Percentiles rank a stretch among this genome's conserved stretches.
These are phyloP conservation scores for Tridacna crocea DNA, from an alignment of 2,888 invertebrate species.

Conservation along the genomic window DNA sequence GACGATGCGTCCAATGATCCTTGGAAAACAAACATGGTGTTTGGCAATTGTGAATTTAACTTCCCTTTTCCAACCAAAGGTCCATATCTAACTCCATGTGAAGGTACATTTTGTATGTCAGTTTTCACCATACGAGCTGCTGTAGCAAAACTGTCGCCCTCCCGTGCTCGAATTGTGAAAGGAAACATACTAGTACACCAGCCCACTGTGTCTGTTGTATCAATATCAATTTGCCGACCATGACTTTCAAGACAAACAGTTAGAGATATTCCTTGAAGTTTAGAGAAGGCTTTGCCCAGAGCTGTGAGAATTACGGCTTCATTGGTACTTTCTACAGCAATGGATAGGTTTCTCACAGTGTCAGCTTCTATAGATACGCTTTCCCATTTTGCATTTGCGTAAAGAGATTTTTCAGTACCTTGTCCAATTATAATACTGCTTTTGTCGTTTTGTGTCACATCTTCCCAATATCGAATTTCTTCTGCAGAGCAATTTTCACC, in stretches of 20 bases:
- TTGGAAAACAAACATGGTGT: constrained; percentile 8
- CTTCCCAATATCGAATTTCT: neutral
- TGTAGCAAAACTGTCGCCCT: neutral
- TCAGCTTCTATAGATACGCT: neutral
- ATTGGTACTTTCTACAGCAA: neutral
- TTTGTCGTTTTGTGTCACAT: neutral
- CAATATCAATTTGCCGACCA: neutral
- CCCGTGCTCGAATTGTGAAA: neutral
- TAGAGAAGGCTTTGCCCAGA: neutral
- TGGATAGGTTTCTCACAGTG: neutral
- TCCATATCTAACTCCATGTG: constrained; percentile 2
- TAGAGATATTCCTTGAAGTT: neutral
- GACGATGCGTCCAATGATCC: constrained; percentile 2
- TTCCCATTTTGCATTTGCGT: neutral
- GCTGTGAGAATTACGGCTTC: neutral
- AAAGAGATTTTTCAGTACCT: neutral
- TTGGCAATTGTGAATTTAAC: neutral
- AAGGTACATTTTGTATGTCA: neutral
- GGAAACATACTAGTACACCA: constrained; percentile 11
- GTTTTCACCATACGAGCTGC: neutral
- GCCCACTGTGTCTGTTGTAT: constrained; percentile 2
- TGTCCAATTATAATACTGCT: neutral
- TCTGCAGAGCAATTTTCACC: neutral
- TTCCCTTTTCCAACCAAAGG: neutral
- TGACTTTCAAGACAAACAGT: constrained; percentile 5